A percentile compares a stretch with the other conserved stretches of the same genome.
Evolutionary conservation across 2,888 invertebrate species (phyloP).

Genomic region (Ischnura elegans): DNA sequence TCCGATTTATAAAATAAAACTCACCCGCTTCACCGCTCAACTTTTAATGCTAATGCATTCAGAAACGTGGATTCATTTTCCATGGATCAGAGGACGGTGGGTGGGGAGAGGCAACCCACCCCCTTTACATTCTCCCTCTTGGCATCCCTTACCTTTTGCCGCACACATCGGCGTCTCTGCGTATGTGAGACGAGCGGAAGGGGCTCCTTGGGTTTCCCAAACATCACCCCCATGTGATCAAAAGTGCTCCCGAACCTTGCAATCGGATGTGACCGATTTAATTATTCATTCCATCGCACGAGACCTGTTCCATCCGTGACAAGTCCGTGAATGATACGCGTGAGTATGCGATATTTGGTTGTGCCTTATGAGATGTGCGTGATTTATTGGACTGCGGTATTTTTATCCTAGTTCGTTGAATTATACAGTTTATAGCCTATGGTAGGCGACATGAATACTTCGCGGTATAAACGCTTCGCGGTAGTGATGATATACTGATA

Average conservation of each 20-base stretch:
- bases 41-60: background rate
- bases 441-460: no score
- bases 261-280: background rate
- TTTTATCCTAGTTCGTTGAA: no score
- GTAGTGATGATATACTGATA: no score
- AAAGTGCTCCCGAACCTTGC: background rate
- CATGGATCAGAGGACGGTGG: background rate
- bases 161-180: background rate
- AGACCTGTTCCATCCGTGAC: background rate
- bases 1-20: background rate
- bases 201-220: background rate
- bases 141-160: background rate
- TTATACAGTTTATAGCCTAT: no score
- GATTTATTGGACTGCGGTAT: no score
- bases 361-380: no score
- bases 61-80: background rate
- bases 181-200: background rate
- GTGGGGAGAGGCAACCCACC: background rate
- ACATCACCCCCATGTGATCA: background rate
- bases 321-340: no score
- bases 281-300: background rate
- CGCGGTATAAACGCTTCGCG: no score
- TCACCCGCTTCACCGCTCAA: background rate
- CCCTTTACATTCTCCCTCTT: no score
- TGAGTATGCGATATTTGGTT: no score